Percentiles rank a stretch among this genome's conserved stretches.
Evolutionary conservation across 2,888 invertebrate species (phyloP).

Genomic region (Pammene fasciana): DNA sequence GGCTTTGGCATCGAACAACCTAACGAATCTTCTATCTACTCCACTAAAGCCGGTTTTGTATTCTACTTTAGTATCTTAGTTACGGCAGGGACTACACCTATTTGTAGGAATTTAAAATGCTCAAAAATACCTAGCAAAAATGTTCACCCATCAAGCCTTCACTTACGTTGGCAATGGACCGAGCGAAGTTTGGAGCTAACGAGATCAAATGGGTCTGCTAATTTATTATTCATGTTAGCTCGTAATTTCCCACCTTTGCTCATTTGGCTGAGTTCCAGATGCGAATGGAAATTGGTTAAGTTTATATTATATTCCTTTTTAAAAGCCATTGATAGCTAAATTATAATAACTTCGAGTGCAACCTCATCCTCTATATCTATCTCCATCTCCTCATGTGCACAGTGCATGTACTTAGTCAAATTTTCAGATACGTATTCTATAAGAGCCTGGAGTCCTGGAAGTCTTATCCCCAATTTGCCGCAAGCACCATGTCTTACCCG

Average conservation of each 20-base stretch:
- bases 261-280: conserved; percentile 23
- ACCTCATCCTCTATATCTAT: no score
- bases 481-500: no score
- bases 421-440: no score
- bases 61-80: neutral
- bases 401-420: no score
- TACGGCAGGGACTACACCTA: neutral
- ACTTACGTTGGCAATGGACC: conserved; percentile 22
- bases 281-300: conserved; percentile 4
- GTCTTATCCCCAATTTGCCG: no score
- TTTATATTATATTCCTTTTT: no score
- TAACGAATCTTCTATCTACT: neutral
- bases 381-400: no score
- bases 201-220: conserved; percentile 30
- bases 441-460: no score
- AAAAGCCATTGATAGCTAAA: neutral
- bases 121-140: neutral
- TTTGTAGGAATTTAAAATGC: neutral
- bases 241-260: conserved; percentile 32
- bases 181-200: conserved; percentile 28
- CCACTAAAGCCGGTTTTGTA: neutral
- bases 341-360: neutral
- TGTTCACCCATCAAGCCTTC: conserved; percentile 21
- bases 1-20: neutral
- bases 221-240: conserved; percentile 34